Conservation (phyloP, 1,140 invertebrate genomes). For the Nilaparvata lugens region DNA sequence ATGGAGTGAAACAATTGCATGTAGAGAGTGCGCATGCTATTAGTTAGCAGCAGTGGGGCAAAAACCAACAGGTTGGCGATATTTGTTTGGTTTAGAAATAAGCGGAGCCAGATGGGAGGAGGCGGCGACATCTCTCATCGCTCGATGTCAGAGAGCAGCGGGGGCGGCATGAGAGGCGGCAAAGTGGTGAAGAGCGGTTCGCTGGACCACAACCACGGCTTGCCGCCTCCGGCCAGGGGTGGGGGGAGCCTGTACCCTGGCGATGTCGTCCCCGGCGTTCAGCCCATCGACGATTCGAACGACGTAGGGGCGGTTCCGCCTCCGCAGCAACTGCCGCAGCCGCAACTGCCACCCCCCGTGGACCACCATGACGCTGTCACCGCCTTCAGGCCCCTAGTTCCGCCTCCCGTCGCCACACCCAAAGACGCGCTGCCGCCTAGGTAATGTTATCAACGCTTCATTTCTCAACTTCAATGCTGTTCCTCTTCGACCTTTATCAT, state of each 20-base stretch:
- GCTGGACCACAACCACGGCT: no score
- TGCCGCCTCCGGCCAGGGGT: background rate
- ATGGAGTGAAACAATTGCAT: no score
- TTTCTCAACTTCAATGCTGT: no score
- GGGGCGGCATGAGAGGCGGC: slow-evolving; percentile 16
- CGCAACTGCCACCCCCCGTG: background rate
- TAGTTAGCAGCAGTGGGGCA: no score
- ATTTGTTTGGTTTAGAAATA: slow-evolving; percentile 6
- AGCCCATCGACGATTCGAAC: no score
- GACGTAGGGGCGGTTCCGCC: no score
- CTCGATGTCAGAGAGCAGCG: slow-evolving; percentile 19
- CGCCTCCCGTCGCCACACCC: slow-evolving; percentile 9
- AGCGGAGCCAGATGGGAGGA: slow-evolving; percentile 10
- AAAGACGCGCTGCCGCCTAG: slow-evolving; percentile 24
- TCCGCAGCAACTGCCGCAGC: background rate
- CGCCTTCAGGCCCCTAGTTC: slow-evolving; percentile 16
- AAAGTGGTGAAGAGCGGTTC: slow-evolving; percentile 11
- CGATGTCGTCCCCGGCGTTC: background rate
- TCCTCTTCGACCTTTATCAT: no score
- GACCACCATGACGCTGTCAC: slow-evolving; percentile 17
- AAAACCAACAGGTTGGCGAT: no score
- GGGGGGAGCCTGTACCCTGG: background rate
- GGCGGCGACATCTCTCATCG: slow-evolving; percentile 19
- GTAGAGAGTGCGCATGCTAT: no score
- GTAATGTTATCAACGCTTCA: slow-evolving; percentile 10